Base-by-base conservation (phyloP, 2,888 invertebrate species). In the Tachina fera region DNA sequence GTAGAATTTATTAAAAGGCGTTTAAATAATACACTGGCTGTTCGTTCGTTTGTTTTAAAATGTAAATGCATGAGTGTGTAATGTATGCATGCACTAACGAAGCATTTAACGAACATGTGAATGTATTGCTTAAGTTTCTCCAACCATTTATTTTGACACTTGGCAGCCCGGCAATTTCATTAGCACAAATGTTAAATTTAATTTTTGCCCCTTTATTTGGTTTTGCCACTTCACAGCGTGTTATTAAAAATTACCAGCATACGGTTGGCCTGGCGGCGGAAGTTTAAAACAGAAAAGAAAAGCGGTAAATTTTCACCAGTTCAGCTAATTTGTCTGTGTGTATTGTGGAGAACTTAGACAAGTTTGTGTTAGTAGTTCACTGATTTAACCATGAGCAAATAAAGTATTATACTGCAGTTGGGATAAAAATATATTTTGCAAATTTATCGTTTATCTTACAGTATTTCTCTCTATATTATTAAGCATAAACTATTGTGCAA, bases 111-210 rank as follows among this genome's bases (percentile, higher is more conserved):
- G 22, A 47, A 56, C 19, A 43, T 61, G 61, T 61, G 61, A 41
- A 43, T 13, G 61, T 16, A 19, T 61, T 41, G 4, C 1, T 53
- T 58, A 19, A 13, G 61, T 61, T n/a, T 49, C 71, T 81, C 74
- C 82, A 31, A 31, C 83, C 84, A 70, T 75, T 85, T 86, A 79
- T 80, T 87, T 84, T 83, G 76, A 87, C 78, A 87, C 81, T 82
- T 87, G 84, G 84, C 83, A 82, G 78, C 74, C 76, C 67, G 74
- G 70, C 71, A 56, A 84, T 80, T 80, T 82, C 71, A 71, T 65
- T 78, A 79, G 39, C 53, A 65, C 39, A 75, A 83, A 63, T 60
- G 67, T 51, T 83, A 63, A 72, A 49, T 63, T 67, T 60, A 9
- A 43, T 65, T 78, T 70, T 9, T 70, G 1, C 43, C 16, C 14